These are phyloP conservation scores for Prostheceraeus crozeri DNA, from an alignment of 2,888 invertebrate genomes.

Conservation along the genomic window DNA sequence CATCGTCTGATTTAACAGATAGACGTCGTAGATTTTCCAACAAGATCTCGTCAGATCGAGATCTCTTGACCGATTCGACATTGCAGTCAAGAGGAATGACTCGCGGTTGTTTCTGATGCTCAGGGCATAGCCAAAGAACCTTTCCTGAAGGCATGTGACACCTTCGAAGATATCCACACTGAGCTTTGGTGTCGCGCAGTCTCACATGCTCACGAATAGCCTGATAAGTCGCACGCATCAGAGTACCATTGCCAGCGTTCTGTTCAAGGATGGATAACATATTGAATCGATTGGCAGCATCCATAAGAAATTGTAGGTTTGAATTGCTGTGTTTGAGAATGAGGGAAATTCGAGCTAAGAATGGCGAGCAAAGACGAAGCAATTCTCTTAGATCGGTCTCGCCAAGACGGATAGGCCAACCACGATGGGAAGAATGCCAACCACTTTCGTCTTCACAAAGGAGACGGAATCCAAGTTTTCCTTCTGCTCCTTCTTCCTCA, in stretches of 20 bases:
- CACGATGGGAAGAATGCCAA: constrained; percentile 33
- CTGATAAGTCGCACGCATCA: constrained; percentile 20
- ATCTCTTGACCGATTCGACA: too few relatives aligned
- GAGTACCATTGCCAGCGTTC: constrained; percentile 26
- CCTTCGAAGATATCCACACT: constrained; percentile 39
- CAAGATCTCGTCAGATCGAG: too few relatives aligned
- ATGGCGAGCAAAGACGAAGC: constrained; percentile 9
- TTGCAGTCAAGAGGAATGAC: too few relatives aligned
- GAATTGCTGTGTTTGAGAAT: constrained; percentile 28
- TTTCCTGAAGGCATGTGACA: constrained; percentile 49
- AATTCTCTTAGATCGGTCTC: neutral
- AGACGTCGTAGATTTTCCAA: too few relatives aligned
- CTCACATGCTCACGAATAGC: constrained; percentile 27
- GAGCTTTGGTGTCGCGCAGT: constrained; percentile 1
- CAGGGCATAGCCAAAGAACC: constrained; percentile 49
- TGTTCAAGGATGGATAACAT: constrained; percentile 5
- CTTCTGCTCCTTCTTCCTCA: neutral
- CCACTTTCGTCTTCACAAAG: constrained; percentile 36
- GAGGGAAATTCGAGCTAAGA: constrained; percentile 13
- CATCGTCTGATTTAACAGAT: too few relatives aligned
- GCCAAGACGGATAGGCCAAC: constrained; percentile 23
- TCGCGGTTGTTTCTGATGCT: constrained; percentile 45
- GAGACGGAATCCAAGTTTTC: constrained; percentile 5
- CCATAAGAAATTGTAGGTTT: neutral
- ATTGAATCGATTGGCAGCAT: neutral